A percentile compares a stretch with the other conserved stretches of the same genome.
These are phyloP conservation scores for Araneus ventricosus DNA, from an alignment of 1,140 invertebrate species.

Conservation along the genomic window DNA sequence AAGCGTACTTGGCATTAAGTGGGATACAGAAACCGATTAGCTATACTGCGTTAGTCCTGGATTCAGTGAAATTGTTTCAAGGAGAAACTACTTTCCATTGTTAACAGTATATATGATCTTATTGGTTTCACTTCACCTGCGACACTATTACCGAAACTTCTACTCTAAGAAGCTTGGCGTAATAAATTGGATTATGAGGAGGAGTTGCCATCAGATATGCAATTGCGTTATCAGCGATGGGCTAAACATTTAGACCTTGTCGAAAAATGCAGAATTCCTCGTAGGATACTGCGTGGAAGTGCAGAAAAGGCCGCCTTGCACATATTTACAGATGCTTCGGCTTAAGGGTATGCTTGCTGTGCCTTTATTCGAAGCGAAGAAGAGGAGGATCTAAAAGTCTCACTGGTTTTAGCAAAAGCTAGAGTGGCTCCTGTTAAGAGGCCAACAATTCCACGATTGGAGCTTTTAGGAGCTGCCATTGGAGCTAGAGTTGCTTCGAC, in stretches of 20 bases:
- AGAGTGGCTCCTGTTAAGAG: neutral
- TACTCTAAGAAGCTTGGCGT: conserved; percentile 18
- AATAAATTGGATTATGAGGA: neutral
- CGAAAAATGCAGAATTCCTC: neutral
- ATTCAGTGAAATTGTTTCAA: neutral
- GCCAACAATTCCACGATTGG: neutral
- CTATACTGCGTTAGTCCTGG: neutral
- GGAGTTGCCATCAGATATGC: neutral
- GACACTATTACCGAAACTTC: neutral
- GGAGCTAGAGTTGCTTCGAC: neutral
- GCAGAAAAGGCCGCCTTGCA: neutral
- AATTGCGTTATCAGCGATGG: neutral
- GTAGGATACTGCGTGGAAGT: neutral
- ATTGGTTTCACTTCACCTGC: neutral
- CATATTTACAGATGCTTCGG: neutral
- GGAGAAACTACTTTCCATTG: neutral
- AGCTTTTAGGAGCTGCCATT: neutral
- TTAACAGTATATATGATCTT: neutral
- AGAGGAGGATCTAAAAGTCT: neutral
- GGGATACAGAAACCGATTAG: neutral
- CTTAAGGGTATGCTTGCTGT: neutral
- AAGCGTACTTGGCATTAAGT: neutral
- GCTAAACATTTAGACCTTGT: neutral
- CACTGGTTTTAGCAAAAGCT: neutral
- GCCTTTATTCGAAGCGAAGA: neutral